Evolutionary conservation across 2,888 invertebrate genomes (phyloP), one percentile per base, ranked within the genome.

Genomic region (Pseudanteris insignis): DNA sequence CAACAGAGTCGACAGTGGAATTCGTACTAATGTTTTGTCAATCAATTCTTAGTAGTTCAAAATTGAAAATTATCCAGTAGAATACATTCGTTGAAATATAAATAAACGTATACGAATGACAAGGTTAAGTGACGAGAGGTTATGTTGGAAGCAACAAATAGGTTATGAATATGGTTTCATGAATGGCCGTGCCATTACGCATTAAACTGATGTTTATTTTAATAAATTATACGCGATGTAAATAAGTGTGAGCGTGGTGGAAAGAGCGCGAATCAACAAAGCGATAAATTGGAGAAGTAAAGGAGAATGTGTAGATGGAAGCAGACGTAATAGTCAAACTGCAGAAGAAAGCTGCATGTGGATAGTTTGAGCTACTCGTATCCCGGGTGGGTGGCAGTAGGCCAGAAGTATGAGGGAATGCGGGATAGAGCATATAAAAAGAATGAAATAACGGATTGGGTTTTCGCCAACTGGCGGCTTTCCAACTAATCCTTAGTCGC

Each of bases 381-480:
- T 28, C 24, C 26, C 34, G 57, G 34, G 54, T 63, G 61, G 59
- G 66, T 34, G 37, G 37, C 32, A 38, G 53, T 18, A 44, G 26
- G 44, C 46, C 25, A 37, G 46, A 53, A 51, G 51, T 51, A 53
- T 58, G 66, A 64, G 67, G 44, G 65, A 68, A 67, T 62, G 67
- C 65, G 63, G 65, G 69, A 62, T 64, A 67, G 67, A 70, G 66
- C 73, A 74, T 76, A 76, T 72, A 73, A 75, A 79, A 78, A 78
- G 78, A 78, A 79, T 78, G 76, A 77, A 79, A 78, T 79, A 78
- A 78, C 77, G 76, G 73, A 78, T 77, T 78, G 79, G 77, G 72
- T 72, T 71, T 74, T 65, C 71, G 78, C 79, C 79, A 79, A 74
- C 77, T 79, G 79, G 78, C 78, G 71, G 64, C 65, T 64, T 74